Percentiles rank a stretch among this genome's conserved stretches.
Conservation (phyloP, 1,140 invertebrate genomes). For the Leptinotarsa undecemlineata region DNA sequence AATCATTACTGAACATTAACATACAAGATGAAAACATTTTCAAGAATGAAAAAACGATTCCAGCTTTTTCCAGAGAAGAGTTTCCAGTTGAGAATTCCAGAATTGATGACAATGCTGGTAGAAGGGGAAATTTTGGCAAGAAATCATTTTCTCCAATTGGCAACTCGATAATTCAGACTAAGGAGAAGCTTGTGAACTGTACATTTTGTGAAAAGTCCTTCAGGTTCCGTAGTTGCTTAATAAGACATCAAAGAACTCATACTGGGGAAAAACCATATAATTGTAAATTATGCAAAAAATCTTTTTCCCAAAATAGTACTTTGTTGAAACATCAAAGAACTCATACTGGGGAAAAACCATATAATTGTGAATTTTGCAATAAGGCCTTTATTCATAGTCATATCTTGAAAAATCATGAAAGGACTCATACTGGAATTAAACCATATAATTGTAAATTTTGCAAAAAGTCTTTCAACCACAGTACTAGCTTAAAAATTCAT, state of each 20-base stretch:
- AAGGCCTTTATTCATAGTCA: conserved; percentile 38
- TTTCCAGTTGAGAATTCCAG: too few relatives aligned
- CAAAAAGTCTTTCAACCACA: too few relatives aligned
- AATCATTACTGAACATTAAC: too few relatives aligned
- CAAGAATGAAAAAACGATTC: too few relatives aligned
- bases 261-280: conserved; percentile 74
- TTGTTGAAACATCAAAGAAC: conserved; percentile 64
- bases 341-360: conserved; percentile 62
- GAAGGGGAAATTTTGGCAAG: conserved; percentile 53
- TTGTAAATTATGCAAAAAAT: conserved; percentile 71
- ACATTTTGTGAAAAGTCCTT: conserved; percentile 59
- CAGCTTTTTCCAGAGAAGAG: too few relatives aligned
- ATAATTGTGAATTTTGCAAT: conserved; percentile 28
- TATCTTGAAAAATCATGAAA: conserved; percentile 34
- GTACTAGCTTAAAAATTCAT: too few relatives aligned
- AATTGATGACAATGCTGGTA: too few relatives aligned
- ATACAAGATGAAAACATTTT: too few relatives aligned
- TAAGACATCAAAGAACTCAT: conserved; percentile 61
- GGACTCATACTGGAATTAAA: conserved; percentile 34
- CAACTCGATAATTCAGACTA: conserved; percentile 53
- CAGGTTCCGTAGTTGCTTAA: conserved; percentile 58
- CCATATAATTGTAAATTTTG: conserved; percentile 58
- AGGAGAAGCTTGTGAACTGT: conserved; percentile 57
- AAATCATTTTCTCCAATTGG: conserved; percentile 49
- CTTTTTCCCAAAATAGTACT: conserved; percentile 59